phyloP scores from a whole-genome alignment of 2,113 vertebrate species.

The Typhlomys cinereus region DNA sequence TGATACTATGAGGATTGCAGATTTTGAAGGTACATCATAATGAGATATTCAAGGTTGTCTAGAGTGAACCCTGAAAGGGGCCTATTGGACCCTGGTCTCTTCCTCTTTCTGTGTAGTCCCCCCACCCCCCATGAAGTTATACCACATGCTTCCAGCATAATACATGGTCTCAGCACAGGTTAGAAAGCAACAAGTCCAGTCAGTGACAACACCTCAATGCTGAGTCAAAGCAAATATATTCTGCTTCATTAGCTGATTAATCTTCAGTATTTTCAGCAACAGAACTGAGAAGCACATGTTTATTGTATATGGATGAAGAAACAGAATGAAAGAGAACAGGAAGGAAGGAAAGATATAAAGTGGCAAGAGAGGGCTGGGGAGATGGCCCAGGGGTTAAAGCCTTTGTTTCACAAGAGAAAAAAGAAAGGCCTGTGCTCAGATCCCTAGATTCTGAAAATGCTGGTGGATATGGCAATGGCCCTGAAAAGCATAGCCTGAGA shows the following conservation, averaged over 20 bases:
- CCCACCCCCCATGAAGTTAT: not conserved
- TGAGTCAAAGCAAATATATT: not conserved
- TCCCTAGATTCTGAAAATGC: too few relatives aligned
- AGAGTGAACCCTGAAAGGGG: not conserved
- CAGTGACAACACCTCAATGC: not conserved
- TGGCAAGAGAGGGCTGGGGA: not conserved
- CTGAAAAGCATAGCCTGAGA: too few relatives aligned
- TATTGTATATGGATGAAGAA: not conserved
- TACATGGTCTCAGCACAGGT: not conserved
- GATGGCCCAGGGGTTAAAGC: too few relatives aligned
- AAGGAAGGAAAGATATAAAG: not conserved
- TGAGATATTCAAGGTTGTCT: not conserved
- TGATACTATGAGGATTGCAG: not conserved
- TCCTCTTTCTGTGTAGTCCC: not conserved
- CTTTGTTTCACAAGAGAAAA: too few relatives aligned
- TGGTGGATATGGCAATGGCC: too few relatives aligned
- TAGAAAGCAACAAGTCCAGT: not conserved
- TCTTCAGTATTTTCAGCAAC: not conserved
- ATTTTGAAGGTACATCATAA: not conserved
- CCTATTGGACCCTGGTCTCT: not conserved
- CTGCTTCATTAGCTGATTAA: not conserved
- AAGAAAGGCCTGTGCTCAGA: too few relatives aligned
- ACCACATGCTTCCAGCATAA: not conserved
- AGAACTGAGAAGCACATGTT: not conserved
- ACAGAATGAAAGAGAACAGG: too few relatives aligned